Percentiles rank a stretch among this genome's conserved stretches.
Conservation (phyloP, 2,888 invertebrate genomes). For the Pristionchus entomophagus region DNA sequence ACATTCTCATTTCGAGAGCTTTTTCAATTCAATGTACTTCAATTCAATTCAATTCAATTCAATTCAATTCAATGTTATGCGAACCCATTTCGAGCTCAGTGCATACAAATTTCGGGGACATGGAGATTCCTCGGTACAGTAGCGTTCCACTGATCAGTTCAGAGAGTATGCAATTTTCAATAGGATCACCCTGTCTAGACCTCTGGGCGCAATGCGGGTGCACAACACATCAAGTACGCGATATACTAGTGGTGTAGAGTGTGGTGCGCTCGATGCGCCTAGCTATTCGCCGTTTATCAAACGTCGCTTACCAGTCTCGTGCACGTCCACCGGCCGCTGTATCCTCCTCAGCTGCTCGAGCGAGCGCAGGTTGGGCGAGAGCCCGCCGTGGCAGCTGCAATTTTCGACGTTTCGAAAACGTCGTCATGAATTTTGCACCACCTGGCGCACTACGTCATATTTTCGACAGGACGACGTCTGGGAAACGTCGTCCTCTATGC, state of each 20-base stretch:
- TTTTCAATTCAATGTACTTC: too few relatives aligned
- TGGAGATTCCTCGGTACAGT: too few relatives aligned
- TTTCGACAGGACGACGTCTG: background rate
- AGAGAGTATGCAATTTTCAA: too few relatives aligned
- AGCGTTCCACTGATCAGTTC: too few relatives aligned
- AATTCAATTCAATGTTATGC: too few relatives aligned
- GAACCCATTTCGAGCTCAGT: too few relatives aligned
- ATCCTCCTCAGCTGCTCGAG: constrained; percentile 72
- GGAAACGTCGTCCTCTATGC: background rate
- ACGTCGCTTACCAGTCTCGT: constrained; percentile 64
- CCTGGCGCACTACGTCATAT: background rate
- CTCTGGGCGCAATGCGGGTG: too few relatives aligned
- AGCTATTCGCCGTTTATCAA: background rate
- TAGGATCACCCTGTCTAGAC: too few relatives aligned
- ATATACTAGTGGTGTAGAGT: background rate
- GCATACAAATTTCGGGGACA: too few relatives aligned
- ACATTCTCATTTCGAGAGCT: too few relatives aligned
- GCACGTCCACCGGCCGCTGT: constrained; percentile 72
- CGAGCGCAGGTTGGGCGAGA: constrained; percentile 71
- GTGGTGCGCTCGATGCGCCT: background rate
- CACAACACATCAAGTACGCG: too few relatives aligned
- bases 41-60: too few relatives aligned
- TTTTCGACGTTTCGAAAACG: background rate
- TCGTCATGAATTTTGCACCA: background rate
- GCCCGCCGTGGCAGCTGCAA: constrained; percentile 70